Evolutionary conservation across 37 sponge, comb jelly and placozoan species (phyloP), one percentile per base, ranked within the genome.

Genomic region (Spongilla lacustris): DNA sequence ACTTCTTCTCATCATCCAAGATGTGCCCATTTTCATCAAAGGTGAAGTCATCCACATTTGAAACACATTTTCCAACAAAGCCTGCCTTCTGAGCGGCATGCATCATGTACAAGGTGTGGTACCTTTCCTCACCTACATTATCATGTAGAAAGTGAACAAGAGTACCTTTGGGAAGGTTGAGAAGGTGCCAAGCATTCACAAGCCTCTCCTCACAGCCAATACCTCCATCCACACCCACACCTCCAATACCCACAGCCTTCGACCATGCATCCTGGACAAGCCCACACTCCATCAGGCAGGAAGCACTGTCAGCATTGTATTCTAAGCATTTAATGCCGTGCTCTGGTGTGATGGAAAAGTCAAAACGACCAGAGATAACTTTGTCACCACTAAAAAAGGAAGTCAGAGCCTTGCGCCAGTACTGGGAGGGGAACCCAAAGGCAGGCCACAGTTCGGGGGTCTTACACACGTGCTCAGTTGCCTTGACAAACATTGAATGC

Each of bases 401-500:
- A 58, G 58, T 17, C 19, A 58, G 58, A 58, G 58, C 58, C 58
- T 14, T 58, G 58, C 14, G 58, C 58, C 58, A 58, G 58, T 58
- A 58, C 21, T 58, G 58, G 58, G 58, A 58, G 58, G 58, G 58
- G 58, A 58, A 58, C 58, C 58, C 58, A 58, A 58, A 58, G 58
- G 58, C 58, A 58, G 58, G 58, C 58, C 58, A 58, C 58, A 58
- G 58, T 58, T 10, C 21, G 11, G 58, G 58, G 58, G 58, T 58
- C 58, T 14, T 58, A 58, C 58, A 58, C 58, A 58, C 58, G 11
- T 58, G 58, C 58, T 58, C 58, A 58, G 58, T 58, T 8, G 58
- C 58, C 58, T 58, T 58, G 58, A 58, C 58, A 58, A 58, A 58
- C 58, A 58, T 58, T 58, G 58, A 58, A 58, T 58, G 58, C 58